Percentiles rank a stretch among this genome's conserved stretches.
Conservation (phyloP, 2,797 vertebrate genomes). For the Cynodonichthys magdalenae region DNA sequence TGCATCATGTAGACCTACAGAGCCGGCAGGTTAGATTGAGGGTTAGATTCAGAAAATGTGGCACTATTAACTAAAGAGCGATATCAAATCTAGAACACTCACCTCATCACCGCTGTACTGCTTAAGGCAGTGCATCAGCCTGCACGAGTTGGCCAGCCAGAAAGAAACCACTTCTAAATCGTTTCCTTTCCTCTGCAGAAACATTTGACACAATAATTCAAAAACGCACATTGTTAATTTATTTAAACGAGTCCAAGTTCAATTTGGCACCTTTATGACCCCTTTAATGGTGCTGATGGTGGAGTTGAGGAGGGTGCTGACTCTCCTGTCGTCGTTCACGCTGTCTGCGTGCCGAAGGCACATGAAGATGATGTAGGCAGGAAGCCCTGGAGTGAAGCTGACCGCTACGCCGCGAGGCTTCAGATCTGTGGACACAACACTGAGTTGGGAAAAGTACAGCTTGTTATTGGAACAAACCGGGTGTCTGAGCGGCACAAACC, state of each 20-base stretch:
- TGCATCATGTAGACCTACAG: constrained; percentile 82
- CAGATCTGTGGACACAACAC: constrained; percentile 81
- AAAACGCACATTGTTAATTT: background rate
- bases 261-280: constrained; percentile 88
- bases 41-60: constrained; percentile 2
- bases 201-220: constrained; percentile 6
- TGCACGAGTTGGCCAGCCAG: constrained; percentile 95
- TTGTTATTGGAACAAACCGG: background rate
- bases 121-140: constrained; percentile 92
- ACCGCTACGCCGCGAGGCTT: constrained; percentile 93
- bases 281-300: constrained; percentile 95
- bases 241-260: background rate
- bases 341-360: constrained; percentile 94
- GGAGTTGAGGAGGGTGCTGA: constrained; percentile 89
- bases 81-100: constrained; percentile 25
- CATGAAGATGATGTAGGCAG: constrained; percentile 97
- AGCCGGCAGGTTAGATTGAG: background rate
- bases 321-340: constrained; percentile 92
- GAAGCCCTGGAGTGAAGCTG: constrained; percentile 90
- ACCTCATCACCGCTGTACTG: constrained; percentile 98
- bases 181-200: constrained; percentile 87
- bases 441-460: constrained; percentile 1
- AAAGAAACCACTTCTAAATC: constrained; percentile 94
- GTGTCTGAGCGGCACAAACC: constrained; percentile 67
- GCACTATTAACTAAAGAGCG: background rate